A percentile compares a stretch with the other conserved stretches of the same genome.
These are phyloP conservation scores for Choloepus didactylus DNA, from an alignment of 2,797 vertebrate genomes.

Conservation along the genomic window DNA sequence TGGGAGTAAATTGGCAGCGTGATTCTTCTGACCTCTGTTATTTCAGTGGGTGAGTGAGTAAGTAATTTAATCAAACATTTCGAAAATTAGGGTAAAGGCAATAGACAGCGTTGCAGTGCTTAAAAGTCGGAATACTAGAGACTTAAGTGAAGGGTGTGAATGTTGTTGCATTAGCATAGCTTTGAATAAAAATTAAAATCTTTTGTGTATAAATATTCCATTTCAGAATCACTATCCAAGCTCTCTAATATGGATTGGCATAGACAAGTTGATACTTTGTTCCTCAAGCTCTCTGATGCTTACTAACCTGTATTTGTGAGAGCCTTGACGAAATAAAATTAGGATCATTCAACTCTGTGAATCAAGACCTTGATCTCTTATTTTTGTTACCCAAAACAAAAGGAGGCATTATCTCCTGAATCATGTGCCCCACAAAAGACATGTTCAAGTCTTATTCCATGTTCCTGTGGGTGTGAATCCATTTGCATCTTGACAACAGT, in stretches of 20 bases:
- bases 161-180: background rate
- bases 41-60: background rate
- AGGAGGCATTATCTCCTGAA: background rate
- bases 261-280: background rate
- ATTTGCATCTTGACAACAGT: background rate
- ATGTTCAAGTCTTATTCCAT: no score
- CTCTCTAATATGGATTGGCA: background rate
- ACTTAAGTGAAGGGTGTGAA: background rate
- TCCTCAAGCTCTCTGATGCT: background rate
- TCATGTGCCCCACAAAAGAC: no score
- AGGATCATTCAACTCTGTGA: background rate
- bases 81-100: background rate
- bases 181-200: conserved; percentile 44
- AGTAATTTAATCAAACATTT: conserved; percentile 34
- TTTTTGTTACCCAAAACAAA: conserved; percentile 1
- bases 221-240: background rate
- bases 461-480: no score
- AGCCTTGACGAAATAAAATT: background rate
- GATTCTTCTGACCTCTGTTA: background rate
- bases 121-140: background rate
- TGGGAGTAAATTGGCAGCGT: background rate
- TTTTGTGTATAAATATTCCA: background rate
- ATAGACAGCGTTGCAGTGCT: background rate
- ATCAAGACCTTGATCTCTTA: background rate
- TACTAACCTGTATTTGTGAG: background rate